Percentiles rank a stretch among this genome's conserved stretches.
Evolutionary conservation across 2,888 invertebrate species (phyloP).

Genomic region (Eupithecia pulchellata): DNA sequence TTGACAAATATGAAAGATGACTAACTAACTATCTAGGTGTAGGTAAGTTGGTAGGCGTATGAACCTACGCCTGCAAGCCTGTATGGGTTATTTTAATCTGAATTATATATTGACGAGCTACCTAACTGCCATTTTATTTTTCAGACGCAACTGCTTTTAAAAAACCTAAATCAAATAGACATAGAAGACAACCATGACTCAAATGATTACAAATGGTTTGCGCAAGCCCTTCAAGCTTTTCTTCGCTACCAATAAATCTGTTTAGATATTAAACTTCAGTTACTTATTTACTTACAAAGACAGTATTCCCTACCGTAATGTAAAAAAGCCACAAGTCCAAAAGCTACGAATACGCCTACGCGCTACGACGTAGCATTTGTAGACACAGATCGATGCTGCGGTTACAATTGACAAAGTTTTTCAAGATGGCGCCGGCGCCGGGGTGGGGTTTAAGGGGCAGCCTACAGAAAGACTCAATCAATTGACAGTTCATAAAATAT

Average conservation of each 20-base stretch:
- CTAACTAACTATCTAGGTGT: too few relatives aligned
- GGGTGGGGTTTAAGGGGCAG: conserved; percentile 48
- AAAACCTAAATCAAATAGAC: not conserved
- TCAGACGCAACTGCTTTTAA: not conserved
- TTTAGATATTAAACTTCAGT: too few relatives aligned
- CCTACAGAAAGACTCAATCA: not conserved
- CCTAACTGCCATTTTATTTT: not conserved
- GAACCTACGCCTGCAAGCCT: not conserved
- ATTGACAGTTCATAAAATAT: not conserved
- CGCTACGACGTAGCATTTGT: conserved; percentile 55
- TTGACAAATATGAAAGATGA: too few relatives aligned
- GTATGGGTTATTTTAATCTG: not conserved
- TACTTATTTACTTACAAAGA: not conserved
- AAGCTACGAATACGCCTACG: conserved; percentile 41
- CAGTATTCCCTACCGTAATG: not conserved
- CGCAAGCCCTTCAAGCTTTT: too few relatives aligned
- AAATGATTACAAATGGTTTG: too few relatives aligned
- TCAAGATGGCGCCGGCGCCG: conserved; percentile 82
- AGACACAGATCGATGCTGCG: conserved; percentile 82
- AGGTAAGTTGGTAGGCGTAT: not conserved
- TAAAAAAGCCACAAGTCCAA: conserved; percentile 1
- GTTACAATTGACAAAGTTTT: conserved; percentile 83
- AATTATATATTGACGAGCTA: not conserved
- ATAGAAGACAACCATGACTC: too few relatives aligned
- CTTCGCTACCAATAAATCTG: too few relatives aligned